Percentiles rank a stretch among this genome's conserved stretches.
Conservation (phyloP, 1,140 invertebrate genomes). For the Platyura marginata region DNA sequence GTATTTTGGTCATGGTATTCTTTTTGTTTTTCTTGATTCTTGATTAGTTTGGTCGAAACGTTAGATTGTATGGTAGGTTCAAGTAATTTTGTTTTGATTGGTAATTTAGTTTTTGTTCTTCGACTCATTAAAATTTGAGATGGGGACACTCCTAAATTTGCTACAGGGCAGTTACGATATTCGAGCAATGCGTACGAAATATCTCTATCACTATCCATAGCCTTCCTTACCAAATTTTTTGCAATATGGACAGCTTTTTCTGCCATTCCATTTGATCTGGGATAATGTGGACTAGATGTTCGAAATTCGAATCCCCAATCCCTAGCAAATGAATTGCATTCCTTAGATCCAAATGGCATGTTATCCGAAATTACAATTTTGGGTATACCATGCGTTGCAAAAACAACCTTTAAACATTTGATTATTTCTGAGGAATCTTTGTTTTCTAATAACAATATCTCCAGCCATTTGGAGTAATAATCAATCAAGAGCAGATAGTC, state of each 20-base stretch:
- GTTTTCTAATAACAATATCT: conserved; percentile 9
- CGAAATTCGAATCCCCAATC: conserved; percentile 10
- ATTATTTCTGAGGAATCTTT: conserved; percentile 10
- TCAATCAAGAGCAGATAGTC: conserved; percentile 13
- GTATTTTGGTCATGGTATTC: too few relatives aligned
- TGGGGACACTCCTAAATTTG: conserved; percentile 4
- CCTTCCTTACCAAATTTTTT: conserved; percentile 13
- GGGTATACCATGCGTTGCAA: conserved; percentile 14
- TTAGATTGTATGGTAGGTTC: too few relatives aligned
- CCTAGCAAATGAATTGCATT: conserved; percentile 11
- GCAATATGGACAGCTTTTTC: conserved; percentile 12
- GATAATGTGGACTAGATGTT: conserved; percentile 12
- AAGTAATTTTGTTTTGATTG: neutral
- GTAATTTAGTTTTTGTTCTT: conserved; percentile 6
- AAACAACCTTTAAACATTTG: conserved; percentile 8
- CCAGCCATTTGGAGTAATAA: conserved; percentile 17
- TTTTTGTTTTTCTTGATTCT: too few relatives aligned
- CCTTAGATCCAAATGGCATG: conserved; percentile 9
- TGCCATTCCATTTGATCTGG: conserved; percentile 14
- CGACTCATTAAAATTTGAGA: conserved; percentile 7
- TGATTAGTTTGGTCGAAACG: too few relatives aligned
- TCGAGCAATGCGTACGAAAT: conserved; percentile 4
- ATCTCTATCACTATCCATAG: conserved; percentile 6
- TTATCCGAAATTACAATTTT: conserved; percentile 12
- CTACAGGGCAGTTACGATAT: conserved; percentile 6